These are phyloP conservation scores for Trachelus stipa DNA, from an alignment of 2,888 invertebrate species.

Conservation along the genomic window DNA sequence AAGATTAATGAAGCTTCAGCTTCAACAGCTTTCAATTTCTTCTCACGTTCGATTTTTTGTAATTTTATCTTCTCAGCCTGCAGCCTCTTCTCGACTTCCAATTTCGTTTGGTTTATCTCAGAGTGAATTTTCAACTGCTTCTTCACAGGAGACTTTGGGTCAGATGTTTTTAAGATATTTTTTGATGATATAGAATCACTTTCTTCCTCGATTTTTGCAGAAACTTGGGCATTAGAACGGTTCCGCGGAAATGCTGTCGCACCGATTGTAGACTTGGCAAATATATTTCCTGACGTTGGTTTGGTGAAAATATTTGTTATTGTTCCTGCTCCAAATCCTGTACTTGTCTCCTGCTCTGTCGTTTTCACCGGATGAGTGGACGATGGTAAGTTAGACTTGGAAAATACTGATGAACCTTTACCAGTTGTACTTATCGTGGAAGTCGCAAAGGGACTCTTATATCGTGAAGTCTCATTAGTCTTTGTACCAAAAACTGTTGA, in stretches of 20 bases:
- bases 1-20: constrained; percentile 43
- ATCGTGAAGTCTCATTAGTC: background rate
- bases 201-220: background rate
- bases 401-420: background rate
- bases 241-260: background rate
- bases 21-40: constrained; percentile 34
- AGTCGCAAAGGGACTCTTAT: background rate
- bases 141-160: constrained; percentile 13
- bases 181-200: constrained; percentile 26
- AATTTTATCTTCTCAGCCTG: constrained; percentile 25
- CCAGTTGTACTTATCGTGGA: background rate
- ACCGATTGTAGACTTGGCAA: constrained; percentile 8
- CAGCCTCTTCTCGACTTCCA: constrained; percentile 35
- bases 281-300: constrained; percentile 30
- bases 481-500: background rate
- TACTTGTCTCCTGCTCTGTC: constrained; percentile 4
- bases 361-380: background rate
- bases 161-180: constrained; percentile 18
- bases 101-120: constrained; percentile 32
- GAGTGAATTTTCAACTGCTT: constrained; percentile 22
- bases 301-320: constrained; percentile 41
- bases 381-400: background rate
- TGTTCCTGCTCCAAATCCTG: constrained; percentile 30
- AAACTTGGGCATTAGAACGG: background rate
- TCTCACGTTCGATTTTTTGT: constrained; percentile 33